Base-by-base conservation (phyloP, 2,888 invertebrate genomes). In the Leptogaster cylindrica region DNA sequence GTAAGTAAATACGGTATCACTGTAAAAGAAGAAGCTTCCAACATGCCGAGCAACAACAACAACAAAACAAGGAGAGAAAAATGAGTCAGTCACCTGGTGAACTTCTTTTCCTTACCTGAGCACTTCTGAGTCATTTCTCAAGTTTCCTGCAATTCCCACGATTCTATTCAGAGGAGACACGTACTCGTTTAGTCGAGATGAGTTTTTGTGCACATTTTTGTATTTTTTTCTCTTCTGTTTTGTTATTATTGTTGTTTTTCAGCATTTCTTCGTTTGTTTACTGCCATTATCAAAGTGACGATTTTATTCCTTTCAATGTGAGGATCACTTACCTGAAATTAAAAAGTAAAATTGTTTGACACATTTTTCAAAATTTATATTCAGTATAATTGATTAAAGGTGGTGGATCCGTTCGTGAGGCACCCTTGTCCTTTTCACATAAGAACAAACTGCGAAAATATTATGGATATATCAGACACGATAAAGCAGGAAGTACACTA, bases 61-160 rank as follows among this genome's bases (percentile, higher is more conserved):
- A 18, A 33, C 20, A 36, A n/a, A 36, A 8, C 10, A 4, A 3
- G 6, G n/a, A 39, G 16, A 39, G 23, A 39, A 55, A 55, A 8
- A 55, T 55, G 55, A 55, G 55, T 55, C 55, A 55, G 39, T 55
- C 55, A 55, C 55, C 55, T 55, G 55, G 55, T 55, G 55, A 55
- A 55, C 55, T 39, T 39, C 55, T 55, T 55, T 55, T 39, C 23
- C 25, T 10, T 55, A n/a, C 36, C 23, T 39, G 14, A 55, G 36
- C 18, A 55, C 16, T 20, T 55, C 39, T 55, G 55, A 55, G 39
- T 55, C 55, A 55, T 55, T 55, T 55, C 55, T 55, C 33, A 39
- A 55, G 55, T 55, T 55, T 55, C 36, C 36, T 39, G 36, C 39
- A 20, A 55, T 55, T 55, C 55, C 55, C 55, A 55, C 55, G 55